Evolutionary conservation across 2,888 invertebrate species (phyloP).

Genomic region (Calliopum simillimum): DNA sequence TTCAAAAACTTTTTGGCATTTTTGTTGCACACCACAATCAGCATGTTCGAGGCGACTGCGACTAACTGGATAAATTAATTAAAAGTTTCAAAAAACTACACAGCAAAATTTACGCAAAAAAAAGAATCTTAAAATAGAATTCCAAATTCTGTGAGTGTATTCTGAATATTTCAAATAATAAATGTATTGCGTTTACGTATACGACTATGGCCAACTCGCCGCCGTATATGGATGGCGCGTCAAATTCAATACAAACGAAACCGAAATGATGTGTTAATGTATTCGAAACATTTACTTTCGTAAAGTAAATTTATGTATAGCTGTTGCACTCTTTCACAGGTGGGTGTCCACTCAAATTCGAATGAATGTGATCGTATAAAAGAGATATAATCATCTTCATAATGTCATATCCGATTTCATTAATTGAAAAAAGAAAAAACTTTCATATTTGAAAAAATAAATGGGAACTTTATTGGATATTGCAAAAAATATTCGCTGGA

Average conservation of each 20-base stretch:
- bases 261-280: no score
- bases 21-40: no score
- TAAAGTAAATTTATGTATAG: slow-evolving; percentile 7
- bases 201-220: slow-evolving; percentile 19
- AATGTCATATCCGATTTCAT: slow-evolving; percentile 31
- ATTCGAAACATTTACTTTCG: not conserved
- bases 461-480: not conserved
- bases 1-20: no score
- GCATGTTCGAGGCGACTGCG: no score
- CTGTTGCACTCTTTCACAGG: not conserved
- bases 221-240: slow-evolving; percentile 26
- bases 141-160: slow-evolving; percentile 7
- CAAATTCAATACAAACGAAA: not conserved
- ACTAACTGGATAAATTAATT: no score
- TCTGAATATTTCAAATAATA: not conserved
- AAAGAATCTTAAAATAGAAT: slow-evolving; percentile 13
- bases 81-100: no score
- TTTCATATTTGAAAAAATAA: not conserved
- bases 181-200: no score
- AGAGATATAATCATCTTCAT: slow-evolving; percentile 1
- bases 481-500: not conserved
- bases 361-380: not conserved
- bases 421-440: not conserved
- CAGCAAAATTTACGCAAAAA: no score
- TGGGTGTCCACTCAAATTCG: not conserved